Base-by-base conservation (phyloP, 2,113 vertebrate species). In the Rhipidura dahli region DNA sequence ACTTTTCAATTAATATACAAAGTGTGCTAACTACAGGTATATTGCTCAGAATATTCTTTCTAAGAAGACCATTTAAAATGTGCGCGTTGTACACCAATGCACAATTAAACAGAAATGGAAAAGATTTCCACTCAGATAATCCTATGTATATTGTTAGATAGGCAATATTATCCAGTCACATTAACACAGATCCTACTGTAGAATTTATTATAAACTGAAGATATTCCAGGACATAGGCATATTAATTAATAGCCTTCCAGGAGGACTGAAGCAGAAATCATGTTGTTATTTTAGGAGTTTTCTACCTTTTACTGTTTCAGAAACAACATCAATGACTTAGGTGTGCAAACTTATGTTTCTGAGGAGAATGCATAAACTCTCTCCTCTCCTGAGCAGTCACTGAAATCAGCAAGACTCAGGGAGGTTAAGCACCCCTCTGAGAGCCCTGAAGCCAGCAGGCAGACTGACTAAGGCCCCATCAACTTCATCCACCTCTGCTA, bases 41-140 rank as follows among this genome's bases (percentile, higher is more conserved):
- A 84, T 11, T 44, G 51, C 51, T 37, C 10, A 75, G 39, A 66
- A 70, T 42, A 70, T 11, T 83, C 15, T 50, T 59, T 6, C 1
- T 31, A 64, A 70, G 19, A 88, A 31, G 8, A 53, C 10, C 11
- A 22, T 31, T 78, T 82, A 56, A 87, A 79, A 72, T 9, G 11
- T 5, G 26, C 4, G 26, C 0, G 0, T 20, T 60, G 16, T 42
- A 83, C 28, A 66, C 35, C 56, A 68, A 20, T 19, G 12, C 33
- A 65, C 28, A 22, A 20, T 68, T 69, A 64, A 69, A 60, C 1
- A 72, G 13, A 80, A 83, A 45, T 13, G 3, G 37, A 60, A 42
- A 89, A 66, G 6, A 61, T n/a, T 70, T 88, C 20, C 20, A 73
- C 15, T 49, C 42, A 28, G 31, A 64, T 18, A 82, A 65, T 49